These are phyloP conservation scores for Eutolmus rufibarbis DNA, from an alignment of 2,888 invertebrate species.

Conservation along the genomic window DNA sequence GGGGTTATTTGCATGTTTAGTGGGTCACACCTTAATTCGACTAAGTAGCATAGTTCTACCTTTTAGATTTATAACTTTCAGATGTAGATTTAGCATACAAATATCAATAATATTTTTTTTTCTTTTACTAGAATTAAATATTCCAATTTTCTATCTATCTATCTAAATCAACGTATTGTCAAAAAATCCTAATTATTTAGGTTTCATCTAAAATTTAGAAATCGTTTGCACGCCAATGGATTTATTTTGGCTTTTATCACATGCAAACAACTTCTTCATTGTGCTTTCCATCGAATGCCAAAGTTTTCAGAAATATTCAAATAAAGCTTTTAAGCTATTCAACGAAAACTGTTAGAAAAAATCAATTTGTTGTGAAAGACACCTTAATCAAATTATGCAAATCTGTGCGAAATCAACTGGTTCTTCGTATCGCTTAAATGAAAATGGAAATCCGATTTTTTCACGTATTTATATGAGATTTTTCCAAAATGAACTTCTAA, in stretches of 20 bases:
- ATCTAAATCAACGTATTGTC: too few species aligned
- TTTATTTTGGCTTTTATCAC: neutral
- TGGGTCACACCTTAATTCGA: neutral
- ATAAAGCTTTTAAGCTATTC: neutral
- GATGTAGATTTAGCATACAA: neutral
- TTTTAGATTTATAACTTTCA: neutral
- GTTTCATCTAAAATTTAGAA: neutral
- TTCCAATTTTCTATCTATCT: too few species aligned
- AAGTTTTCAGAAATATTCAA: neutral
- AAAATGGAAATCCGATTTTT: neutral
- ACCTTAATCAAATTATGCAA: neutral
- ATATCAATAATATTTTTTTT: too few species aligned
- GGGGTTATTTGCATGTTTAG: neutral
- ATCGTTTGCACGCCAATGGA: neutral
- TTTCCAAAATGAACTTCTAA: neutral
- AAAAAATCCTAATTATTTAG: neutral
- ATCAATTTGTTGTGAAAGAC: neutral
- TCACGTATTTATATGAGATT: neutral
- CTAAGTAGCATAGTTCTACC: neutral
- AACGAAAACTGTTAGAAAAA: neutral
- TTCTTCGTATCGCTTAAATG: neutral
- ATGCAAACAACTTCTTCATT: neutral
- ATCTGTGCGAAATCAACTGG: neutral
- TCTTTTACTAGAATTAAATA: too few species aligned
- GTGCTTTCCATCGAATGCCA: neutral